These are phyloP conservation scores for Pterobdella sp. DNA, from an alignment of 2,888 invertebrate species.

Conservation along the genomic window DNA sequence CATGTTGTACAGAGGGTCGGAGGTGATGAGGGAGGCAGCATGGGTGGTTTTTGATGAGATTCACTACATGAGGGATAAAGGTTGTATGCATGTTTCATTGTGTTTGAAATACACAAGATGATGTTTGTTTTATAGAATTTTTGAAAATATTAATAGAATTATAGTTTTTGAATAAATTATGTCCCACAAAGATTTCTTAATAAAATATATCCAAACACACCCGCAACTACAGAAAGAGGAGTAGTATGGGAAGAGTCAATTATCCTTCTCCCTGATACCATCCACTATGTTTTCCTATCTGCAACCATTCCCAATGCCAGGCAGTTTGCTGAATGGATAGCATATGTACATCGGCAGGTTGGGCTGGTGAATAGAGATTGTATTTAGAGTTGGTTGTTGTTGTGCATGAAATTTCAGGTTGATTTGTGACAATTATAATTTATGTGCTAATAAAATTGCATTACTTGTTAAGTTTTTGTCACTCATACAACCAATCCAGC, in stretches of 20 bases:
- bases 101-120: background rate
- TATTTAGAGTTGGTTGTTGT: too few species aligned
- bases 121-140: background rate
- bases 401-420: too few species aligned
- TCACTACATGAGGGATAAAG: conserved; percentile 97
- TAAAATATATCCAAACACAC: too few species aligned
- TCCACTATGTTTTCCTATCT: conserved; percentile 95
- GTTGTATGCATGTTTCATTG: too few species aligned
- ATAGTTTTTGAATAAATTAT: background rate
- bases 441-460: too few species aligned
- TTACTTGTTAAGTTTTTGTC: too few species aligned
- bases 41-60: conserved; percentile 99
- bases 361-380: too few species aligned
- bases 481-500: conserved; percentile 62
- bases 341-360: conserved; percentile 70
- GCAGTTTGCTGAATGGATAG: conserved; percentile 63
- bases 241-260: conserved; percentile 99
- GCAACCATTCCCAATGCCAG: conserved; percentile 98
- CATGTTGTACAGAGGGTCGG: conserved; percentile 96
- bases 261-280: conserved; percentile 90
- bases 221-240: conserved; percentile 67
- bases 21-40: conserved; percentile 96
- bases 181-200: background rate
- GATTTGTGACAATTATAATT: too few species aligned
- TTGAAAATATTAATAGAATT: background rate